Evolutionary conservation across 2,888 invertebrate genomes (phyloP).

Genomic region (Apeira syringaria): DNA sequence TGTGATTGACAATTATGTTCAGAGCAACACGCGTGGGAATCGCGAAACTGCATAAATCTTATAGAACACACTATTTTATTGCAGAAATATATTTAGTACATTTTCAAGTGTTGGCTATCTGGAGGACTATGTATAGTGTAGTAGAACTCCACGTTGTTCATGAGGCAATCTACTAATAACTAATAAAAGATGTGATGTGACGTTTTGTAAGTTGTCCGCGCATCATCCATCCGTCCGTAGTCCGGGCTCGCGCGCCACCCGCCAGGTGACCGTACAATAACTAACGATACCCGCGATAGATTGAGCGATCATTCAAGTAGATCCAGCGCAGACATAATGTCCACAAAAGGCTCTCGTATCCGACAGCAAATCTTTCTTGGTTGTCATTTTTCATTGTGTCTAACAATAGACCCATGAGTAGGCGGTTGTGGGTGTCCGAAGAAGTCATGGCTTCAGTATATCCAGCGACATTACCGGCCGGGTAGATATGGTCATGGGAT

Average conservation of each 20-base stretch:
- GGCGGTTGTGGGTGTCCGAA: constrained; percentile 16
- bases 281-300: background rate
- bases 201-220: no score
- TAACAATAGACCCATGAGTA: constrained; percentile 11
- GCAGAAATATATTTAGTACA: no score
- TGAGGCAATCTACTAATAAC: no score
- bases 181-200: no score
- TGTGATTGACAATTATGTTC: no score
- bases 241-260: background rate
- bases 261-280: background rate
- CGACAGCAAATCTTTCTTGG: constrained; percentile 6
- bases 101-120: no score
- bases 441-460: constrained; percentile 10
- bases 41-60: no score
- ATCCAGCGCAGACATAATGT: background rate
- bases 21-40: no score
- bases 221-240: no score
- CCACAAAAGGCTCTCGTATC: constrained; percentile 2
- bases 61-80: no score
- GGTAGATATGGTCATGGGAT: background rate
- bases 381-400: constrained; percentile 3
- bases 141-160: no score
- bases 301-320: background rate
- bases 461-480: background rate
- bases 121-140: no score